Base-by-base conservation (phyloP, 2,888 invertebrate genomes). In the Hedychridium roseum region DNA sequence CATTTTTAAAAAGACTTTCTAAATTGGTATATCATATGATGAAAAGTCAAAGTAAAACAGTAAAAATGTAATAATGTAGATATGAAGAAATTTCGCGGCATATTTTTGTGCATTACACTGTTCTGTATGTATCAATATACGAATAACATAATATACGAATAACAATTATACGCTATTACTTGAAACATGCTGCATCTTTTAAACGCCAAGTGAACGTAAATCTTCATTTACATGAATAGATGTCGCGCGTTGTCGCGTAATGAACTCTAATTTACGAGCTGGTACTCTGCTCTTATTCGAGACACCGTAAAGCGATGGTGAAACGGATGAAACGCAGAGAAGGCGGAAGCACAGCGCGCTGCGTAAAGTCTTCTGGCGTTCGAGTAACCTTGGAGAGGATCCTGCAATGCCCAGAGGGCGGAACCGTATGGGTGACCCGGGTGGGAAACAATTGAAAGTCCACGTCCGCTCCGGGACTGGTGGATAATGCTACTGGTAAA, bases 401-500 rank as follows among this genome's bases (percentile, higher is more conserved):
- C 32, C 49, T 39, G 42, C 43, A 38, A 18, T 16, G 15, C 37
- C 11, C 20, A 15, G 38, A 11, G 21, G 36, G 23, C 32, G 41
- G 37, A 9, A 20, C n/a, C n/a, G n/a, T n/a, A n/a, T n/a, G 16
- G 45, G 17, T 20, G 20, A 14, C 9, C 15, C 32, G 28, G 44
- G 45, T 23, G 43, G 51, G 51, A 63, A 53, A 61, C 53, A 61
- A 61, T 63, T 39, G 63, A 38, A n/a, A 53, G 41, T 30, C 43
- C 35, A 34, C 43, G 37, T 28, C 26, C 42, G 46, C 42, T 51
- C 42, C 43, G 35, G 50, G 41, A 40, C 18, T 50, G 39, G 44
- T 42, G 43, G 12, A 14, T 28, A 11, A 28, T n/a, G n/a, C n/a
- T 26, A 21, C 21, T 9, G 12, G 15, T 5, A 16, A 42, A 11